These are phyloP conservation scores for Cyanoderma ruficeps DNA, from an alignment of 2,113 vertebrate genomes.

Conservation along the genomic window DNA sequence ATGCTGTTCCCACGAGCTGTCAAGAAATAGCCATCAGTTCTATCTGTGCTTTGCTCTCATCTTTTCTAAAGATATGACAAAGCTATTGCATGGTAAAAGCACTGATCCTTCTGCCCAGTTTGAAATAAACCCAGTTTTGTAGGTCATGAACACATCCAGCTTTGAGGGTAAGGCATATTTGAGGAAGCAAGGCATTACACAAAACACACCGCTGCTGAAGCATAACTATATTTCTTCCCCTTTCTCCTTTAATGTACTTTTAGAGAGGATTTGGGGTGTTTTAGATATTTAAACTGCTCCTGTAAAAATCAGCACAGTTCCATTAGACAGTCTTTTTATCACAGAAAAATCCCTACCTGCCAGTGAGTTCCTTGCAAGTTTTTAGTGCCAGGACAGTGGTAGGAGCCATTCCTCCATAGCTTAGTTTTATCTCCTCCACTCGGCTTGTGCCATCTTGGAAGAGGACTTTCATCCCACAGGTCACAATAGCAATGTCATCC, in stretches of 20 bases:
- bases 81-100: background rate
- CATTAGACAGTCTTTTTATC: background rate
- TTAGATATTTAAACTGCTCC: background rate
- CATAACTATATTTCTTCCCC: background rate
- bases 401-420: slow-evolving; percentile 92
- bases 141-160: background rate
- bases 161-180: background rate
- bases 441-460: slow-evolving; percentile 74
- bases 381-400: slow-evolving; percentile 82
- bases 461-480: slow-evolving; percentile 87
- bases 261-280: background rate
- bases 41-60: background rate
- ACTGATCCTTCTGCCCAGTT: background rate
- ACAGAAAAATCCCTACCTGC: slow-evolving; percentile 72
- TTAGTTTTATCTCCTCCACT: slow-evolving; percentile 82
- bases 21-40: background rate
- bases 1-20: background rate
- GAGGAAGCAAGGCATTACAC: background rate
- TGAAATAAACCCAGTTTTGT: background rate
- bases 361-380: slow-evolving; percentile 77
- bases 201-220: background rate
- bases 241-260: background rate
- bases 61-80: background rate
- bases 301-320: background rate
- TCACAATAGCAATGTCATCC: slow-evolving; percentile 95